These are phyloP conservation scores for Drosophila pallidifrons DNA, from an alignment of 1,140 invertebrate species.

Conservation along the genomic window DNA sequence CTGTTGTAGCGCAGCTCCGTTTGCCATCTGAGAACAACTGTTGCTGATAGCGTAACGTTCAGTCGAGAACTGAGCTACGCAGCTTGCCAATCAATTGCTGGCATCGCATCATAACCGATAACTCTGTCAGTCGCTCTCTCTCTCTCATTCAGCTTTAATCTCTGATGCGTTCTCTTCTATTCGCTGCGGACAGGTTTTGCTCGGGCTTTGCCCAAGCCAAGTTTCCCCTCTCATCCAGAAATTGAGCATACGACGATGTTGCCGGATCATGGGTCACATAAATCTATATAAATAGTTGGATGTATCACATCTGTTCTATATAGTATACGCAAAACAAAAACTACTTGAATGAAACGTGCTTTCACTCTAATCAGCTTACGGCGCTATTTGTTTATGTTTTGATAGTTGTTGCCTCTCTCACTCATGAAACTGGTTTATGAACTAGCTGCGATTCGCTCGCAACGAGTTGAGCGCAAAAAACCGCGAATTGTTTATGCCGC, in stretches of 20 bases:
- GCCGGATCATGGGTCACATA: slow-evolving; percentile 24
- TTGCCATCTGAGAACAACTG: slow-evolving; percentile 52
- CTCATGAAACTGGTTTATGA: slow-evolving; percentile 28
- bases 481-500: not conserved
- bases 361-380: slow-evolving; percentile 28
- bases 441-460: not conserved
- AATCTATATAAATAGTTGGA: not conserved
- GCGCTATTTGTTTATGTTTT: slow-evolving; percentile 46
- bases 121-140: slow-evolving; percentile 26
- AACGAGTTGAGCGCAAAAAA: slow-evolving; percentile 21
- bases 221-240: not conserved
- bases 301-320: not conserved
- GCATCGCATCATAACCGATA: slow-evolving; percentile 8
- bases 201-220: slow-evolving; percentile 57
- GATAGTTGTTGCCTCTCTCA: slow-evolving; percentile 15
- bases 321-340: not conserved
- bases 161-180: slow-evolving; percentile 12
- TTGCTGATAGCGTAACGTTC: slow-evolving; percentile 37
- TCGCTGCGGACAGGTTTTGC: slow-evolving; percentile 26
- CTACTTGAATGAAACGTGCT: slow-evolving; percentile 33
- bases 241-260: slow-evolving; percentile 15
- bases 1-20: not conserved
- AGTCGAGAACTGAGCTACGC: slow-evolving; percentile 47
- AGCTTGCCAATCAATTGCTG: not conserved
- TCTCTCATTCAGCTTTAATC: not conserved